Evolutionary conservation across 2,113 vertebrate species (phyloP).

Genomic region (Bambusicola thoracicus): DNA sequence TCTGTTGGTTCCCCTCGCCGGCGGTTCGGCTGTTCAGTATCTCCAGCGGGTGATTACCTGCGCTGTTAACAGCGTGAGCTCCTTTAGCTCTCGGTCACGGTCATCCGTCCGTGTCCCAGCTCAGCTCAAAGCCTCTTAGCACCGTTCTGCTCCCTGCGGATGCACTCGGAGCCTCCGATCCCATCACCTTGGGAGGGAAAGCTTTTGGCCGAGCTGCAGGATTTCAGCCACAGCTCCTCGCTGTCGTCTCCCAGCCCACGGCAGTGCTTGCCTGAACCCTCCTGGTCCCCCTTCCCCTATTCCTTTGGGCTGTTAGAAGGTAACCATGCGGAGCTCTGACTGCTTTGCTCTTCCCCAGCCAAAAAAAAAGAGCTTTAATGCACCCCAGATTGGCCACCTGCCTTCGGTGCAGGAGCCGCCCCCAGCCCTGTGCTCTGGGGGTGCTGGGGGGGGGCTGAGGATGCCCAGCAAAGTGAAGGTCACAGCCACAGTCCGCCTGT

Average conservation of each 20-base stretch:
- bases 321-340: neutral
- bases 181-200: neutral
- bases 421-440: neutral
- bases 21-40: slow-evolving; percentile 45
- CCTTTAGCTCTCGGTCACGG: neutral
- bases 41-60: slow-evolving; percentile 47
- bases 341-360: neutral
- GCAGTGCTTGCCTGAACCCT: neutral
- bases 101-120: neutral
- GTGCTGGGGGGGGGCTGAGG: neutral
- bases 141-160: neutral
- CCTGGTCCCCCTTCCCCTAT: neutral
- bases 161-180: neutral
- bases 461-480: neutral
- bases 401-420: neutral
- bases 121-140: slow-evolving; percentile 15
- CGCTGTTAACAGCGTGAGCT: slow-evolving; percentile 28
- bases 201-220: neutral
- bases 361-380: neutral
- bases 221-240: neutral
- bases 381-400: neutral
- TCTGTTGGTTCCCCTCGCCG: neutral
- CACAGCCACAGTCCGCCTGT: rapidly evolving
- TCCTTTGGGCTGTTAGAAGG: neutral
- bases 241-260: neutral